Evolutionary conservation across 2,888 invertebrate species (phyloP).

Genomic region (Drosophila heteroneura): DNA sequence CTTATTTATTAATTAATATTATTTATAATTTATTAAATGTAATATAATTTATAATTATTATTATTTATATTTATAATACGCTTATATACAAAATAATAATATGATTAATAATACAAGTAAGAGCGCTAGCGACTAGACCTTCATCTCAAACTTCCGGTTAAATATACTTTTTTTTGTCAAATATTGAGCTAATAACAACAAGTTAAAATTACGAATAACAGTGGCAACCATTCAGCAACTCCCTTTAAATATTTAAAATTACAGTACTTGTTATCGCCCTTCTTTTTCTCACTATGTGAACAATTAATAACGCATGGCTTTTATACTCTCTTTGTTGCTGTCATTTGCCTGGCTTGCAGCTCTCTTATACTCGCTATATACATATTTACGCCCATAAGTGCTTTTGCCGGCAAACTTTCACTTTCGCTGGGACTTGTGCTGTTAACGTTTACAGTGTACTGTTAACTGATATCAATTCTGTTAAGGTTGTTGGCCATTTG

Average conservation of each 20-base stretch:
- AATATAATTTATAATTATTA: neutral
- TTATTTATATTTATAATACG: neutral
- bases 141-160: neutral
- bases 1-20: neutral
- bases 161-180: neutral
- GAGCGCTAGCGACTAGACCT: neutral
- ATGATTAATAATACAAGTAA: neutral
- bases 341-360: constrained; percentile 19
- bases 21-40: neutral
- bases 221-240: neutral
- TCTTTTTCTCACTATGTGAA: constrained; percentile 13
- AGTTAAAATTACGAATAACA: neutral
- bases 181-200: neutral
- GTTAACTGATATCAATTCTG: constrained; percentile 19
- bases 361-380: constrained; percentile 52
- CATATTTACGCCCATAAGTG: constrained; percentile 8
- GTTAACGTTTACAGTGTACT: constrained; percentile 35
- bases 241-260: neutral
- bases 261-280: neutral
- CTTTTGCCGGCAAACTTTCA: constrained; percentile 51
- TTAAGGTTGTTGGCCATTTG: constrained; percentile 41
- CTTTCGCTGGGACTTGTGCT: constrained; percentile 34
- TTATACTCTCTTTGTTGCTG: constrained; percentile 15
- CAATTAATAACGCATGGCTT: constrained; percentile 43
- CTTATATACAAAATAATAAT: neutral